These are phyloP conservation scores for Berghia stephanieae DNA, from an alignment of 1,140 invertebrate species.

Conservation along the genomic window DNA sequence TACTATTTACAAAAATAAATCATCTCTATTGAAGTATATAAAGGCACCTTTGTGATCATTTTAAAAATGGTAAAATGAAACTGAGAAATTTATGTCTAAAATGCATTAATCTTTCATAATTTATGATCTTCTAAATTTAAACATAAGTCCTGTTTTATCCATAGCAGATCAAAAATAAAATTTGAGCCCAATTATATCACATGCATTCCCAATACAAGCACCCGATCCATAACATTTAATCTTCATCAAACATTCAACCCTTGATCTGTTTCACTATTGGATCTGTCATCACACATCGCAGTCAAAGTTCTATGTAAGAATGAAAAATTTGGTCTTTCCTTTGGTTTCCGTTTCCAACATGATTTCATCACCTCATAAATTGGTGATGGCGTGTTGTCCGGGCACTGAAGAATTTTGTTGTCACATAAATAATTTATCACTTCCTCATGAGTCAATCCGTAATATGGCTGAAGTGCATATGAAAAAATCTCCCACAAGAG, in stretches of 20 bases:
- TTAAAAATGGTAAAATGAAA: too few relatives aligned
- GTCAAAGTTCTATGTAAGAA: slow-evolving; percentile 48
- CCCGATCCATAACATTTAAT: neutral
- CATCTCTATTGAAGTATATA: too few relatives aligned
- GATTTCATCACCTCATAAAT: slow-evolving; percentile 93
- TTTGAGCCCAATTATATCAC: neutral
- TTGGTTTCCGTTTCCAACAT: slow-evolving; percentile 89
- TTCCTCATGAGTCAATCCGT: slow-evolving; percentile 89
- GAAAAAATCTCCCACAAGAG: slow-evolving; percentile 98
- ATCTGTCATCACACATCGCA: slow-evolving; percentile 45
- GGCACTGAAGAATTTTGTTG: slow-evolving; percentile 89
- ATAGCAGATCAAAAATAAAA: too few relatives aligned
- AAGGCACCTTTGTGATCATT: too few relatives aligned
- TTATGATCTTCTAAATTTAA: too few relatives aligned
- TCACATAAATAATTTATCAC: slow-evolving; percentile 96
- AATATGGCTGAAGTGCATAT: slow-evolving; percentile 93
- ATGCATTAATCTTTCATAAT: too few relatives aligned
- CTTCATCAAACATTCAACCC: neutral
- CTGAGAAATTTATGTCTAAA: too few relatives aligned
- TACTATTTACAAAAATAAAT: too few relatives aligned
- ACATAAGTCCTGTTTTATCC: too few relatives aligned
- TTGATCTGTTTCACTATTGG: slow-evolving; percentile 40
- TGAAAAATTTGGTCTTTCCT: slow-evolving; percentile 82
- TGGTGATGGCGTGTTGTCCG: slow-evolving; percentile 88
- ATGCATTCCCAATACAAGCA: neutral